These are phyloP conservation scores for Pipra filicauda DNA, from an alignment of 2,113 vertebrate species.

Conservation along the genomic window DNA sequence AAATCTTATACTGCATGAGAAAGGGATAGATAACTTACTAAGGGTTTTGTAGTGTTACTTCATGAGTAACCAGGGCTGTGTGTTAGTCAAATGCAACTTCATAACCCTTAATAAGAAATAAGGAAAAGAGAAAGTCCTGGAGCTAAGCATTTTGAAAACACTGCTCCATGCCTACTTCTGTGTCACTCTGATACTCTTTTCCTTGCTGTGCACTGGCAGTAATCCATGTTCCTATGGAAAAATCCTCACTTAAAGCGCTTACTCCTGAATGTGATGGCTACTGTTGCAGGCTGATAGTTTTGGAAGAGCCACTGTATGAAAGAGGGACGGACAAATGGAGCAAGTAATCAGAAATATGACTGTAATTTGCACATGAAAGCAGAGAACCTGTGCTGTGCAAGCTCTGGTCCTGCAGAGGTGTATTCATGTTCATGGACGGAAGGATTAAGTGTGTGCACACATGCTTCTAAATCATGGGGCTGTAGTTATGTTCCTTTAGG, in stretches of 20 bases:
- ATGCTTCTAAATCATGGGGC: background rate
- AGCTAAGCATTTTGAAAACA: background rate
- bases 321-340: background rate
- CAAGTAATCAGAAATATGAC: background rate
- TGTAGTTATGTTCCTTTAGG: background rate
- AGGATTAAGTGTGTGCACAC: background rate
- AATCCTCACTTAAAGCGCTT: background rate
- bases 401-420: background rate
- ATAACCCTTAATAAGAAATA: background rate
- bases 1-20: background rate
- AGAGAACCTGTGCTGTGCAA: background rate
- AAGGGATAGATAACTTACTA: background rate
- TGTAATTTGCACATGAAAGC: background rate
- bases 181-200: background rate
- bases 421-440: background rate
- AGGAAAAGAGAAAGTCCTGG: background rate
- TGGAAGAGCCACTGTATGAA: background rate
- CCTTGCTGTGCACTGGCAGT: background rate
- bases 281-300: background rate
- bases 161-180: background rate
- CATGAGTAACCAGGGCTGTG: background rate
- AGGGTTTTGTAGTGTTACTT: background rate
- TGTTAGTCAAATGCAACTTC: background rate
- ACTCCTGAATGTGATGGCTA: background rate
- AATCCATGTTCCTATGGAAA: background rate